Evolutionary conservation across 2,888 invertebrate genomes (phyloP), one percentile per base, ranked within the genome.

Genomic region (Luperina testacea): DNA sequence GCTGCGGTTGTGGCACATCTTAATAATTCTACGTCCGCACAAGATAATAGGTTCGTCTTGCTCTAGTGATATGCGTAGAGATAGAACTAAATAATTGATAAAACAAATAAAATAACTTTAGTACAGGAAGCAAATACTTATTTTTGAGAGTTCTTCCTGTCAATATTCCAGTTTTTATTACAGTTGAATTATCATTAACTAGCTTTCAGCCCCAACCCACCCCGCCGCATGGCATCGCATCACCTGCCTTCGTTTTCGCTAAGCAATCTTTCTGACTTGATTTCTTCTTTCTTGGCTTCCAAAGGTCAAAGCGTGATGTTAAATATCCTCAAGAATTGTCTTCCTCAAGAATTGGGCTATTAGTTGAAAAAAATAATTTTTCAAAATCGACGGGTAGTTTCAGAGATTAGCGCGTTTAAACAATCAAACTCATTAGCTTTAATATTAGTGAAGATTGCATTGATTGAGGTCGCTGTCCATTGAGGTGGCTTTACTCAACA

Each of bases 1-100:
- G 53, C 59, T 17, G 59, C 70, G 45, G 42, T 51, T 42, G 64
- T 57, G 45, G 32, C 61, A 57, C 32, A 53, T 67, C 15, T 51
- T 71, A 17, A 61, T 71, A 17, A 61, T 73, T 17, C 11, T 6
- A 65, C 53, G 24, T 78, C 48, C 38, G 32, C 32, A 78, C 24
- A 42, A 63, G 63, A 77, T 42, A 17, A 42, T 78, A 42, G 27
- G 63, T 79, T 38, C 24, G 38, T 76, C 27, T 76, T 38, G 57
- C 57, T 64, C 53, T 79, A 75, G 24, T 48, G 32, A 45, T 32
- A 45, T 32, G 45, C 53, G 15, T 63, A 6, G 0, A 53, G 32
- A 73, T 48, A 48, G 13, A 48, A 48, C 45, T 48, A 48, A 48
- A 48, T 13, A 48, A 48, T 15, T 48, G 48, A 48, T 48, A 48